Evolutionary conservation across 2,888 invertebrate species (phyloP).

Genomic region (Brachylomia viminalis): DNA sequence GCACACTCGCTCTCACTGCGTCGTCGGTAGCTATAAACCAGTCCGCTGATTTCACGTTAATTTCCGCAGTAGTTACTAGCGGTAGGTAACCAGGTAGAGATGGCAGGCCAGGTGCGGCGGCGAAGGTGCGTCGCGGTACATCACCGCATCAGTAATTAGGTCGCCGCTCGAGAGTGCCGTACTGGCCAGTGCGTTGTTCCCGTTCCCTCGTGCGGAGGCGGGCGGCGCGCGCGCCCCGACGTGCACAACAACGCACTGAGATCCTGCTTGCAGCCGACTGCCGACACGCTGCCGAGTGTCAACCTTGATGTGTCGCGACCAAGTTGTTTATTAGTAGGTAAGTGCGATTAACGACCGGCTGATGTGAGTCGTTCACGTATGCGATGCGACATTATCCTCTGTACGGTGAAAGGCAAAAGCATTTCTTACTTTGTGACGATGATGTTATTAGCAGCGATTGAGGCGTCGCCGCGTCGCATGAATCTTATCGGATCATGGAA

Average conservation of each 20-base stretch:
- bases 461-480: constrained; percentile 13
- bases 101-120: background rate
- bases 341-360: constrained; percentile 9
- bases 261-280: constrained; percentile 13
- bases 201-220: background rate
- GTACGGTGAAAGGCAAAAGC: constrained; percentile 15
- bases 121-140: constrained; percentile 3
- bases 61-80: constrained; percentile 10
- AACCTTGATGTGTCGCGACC: constrained; percentile 21
- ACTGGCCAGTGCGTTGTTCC: constrained; percentile 18
- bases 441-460: constrained; percentile 8
- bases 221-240: constrained; percentile 17
- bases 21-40: constrained; percentile 17
- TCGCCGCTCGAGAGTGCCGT: constrained; percentile 34
- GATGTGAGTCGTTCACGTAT: background rate
- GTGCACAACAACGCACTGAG: constrained; percentile 3
- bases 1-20: constrained; percentile 62
- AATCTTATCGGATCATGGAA: constrained; percentile 21
- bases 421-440: constrained; percentile 3
- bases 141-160: constrained; percentile 30
- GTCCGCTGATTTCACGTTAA: constrained; percentile 13
- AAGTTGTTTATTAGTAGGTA: constrained; percentile 32
- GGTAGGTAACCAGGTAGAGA: background rate
- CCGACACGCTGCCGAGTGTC: background rate
- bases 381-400: background rate